A percentile compares a stretch with the other conserved stretches of the same genome.
Evolutionary conservation across 2,797 vertebrate genomes (phyloP).

Genomic region (Oryzias sinensis): DNA sequence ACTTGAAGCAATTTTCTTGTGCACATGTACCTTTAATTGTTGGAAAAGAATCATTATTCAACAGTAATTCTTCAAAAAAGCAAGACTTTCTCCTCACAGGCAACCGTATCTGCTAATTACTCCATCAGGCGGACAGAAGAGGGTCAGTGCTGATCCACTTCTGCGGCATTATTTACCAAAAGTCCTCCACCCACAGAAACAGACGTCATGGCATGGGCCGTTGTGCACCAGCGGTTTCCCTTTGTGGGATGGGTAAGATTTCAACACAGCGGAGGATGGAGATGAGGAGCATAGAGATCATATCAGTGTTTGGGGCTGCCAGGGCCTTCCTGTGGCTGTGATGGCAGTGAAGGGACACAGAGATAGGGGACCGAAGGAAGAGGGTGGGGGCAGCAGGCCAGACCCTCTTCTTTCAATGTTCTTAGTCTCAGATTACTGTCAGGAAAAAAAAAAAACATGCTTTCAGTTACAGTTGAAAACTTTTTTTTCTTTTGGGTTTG

Average conservation of each 20-base stretch:
- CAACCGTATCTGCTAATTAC: too few relatives aligned
- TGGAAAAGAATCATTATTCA: too few relatives aligned
- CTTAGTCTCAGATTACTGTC: neutral
- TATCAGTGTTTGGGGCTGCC: constrained; percentile 74
- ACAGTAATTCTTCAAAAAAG: too few relatives aligned
- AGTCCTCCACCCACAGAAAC: constrained; percentile 73
- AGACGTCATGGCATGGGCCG: constrained; percentile 65
- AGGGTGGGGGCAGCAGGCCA: constrained; percentile 32
- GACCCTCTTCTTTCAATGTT: constrained; percentile 9
- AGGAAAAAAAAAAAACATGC: neutral
- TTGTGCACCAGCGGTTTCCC: constrained; percentile 75
- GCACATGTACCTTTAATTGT: too few relatives aligned
- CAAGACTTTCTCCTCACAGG: too few relatives aligned
- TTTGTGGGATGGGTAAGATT: constrained; percentile 79
- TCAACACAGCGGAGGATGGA: constrained; percentile 76
- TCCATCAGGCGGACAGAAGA: too few relatives aligned
- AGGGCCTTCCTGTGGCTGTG: constrained; percentile 81
- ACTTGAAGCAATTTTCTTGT: constrained; percentile 31
- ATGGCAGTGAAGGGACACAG: constrained; percentile 66
- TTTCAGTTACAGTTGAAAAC: neutral
- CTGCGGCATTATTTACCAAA: constrained; percentile 52
- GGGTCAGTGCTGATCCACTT: neutral
- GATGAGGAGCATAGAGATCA: constrained; percentile 74
- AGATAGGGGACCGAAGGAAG: constrained; percentile 57
- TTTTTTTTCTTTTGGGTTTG: neutral